These are phyloP conservation scores for Cydia strobilella DNA, from an alignment of 1,140 invertebrate genomes.

Conservation along the genomic window DNA sequence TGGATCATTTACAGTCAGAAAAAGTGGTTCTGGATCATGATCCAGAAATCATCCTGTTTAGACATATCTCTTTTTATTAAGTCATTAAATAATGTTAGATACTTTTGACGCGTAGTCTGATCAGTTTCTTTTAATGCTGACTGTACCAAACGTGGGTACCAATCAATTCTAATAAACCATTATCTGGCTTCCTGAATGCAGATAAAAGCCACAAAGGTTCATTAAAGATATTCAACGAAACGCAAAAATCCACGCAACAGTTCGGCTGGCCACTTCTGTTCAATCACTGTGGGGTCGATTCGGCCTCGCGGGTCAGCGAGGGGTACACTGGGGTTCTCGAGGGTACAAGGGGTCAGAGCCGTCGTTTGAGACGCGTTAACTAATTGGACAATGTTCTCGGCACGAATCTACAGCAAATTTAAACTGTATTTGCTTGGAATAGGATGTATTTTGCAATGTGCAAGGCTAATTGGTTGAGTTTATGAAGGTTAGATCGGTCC, in stretches of 20 bases:
- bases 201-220: not conserved
- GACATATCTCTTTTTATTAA: too few species aligned
- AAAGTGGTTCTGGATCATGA: too few species aligned
- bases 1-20: too few species aligned
- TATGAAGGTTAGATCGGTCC: not conserved
- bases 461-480: not conserved
- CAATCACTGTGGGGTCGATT: not conserved
- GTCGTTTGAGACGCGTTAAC: constrained; percentile 1
- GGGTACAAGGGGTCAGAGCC: not conserved
- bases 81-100: too few species aligned
- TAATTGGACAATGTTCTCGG: constrained; percentile 2
- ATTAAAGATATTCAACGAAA: not conserved
- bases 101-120: too few species aligned
- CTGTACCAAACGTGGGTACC: too few species aligned
- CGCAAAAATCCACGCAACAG: not conserved
- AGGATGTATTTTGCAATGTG: not conserved
- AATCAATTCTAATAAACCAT: not conserved
- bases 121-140: too few species aligned
- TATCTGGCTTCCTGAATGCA: not conserved
- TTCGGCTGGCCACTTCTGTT: not conserved
- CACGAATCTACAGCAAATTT: not conserved
- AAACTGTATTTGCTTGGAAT: not conserved
- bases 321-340: not conserved
- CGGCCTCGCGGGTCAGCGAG: not conserved
- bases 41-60: too few species aligned